These are phyloP conservation scores for Clavelina lepadiformis DNA, from an alignment of 23 tunicate genomes.

Conservation along the genomic window DNA sequence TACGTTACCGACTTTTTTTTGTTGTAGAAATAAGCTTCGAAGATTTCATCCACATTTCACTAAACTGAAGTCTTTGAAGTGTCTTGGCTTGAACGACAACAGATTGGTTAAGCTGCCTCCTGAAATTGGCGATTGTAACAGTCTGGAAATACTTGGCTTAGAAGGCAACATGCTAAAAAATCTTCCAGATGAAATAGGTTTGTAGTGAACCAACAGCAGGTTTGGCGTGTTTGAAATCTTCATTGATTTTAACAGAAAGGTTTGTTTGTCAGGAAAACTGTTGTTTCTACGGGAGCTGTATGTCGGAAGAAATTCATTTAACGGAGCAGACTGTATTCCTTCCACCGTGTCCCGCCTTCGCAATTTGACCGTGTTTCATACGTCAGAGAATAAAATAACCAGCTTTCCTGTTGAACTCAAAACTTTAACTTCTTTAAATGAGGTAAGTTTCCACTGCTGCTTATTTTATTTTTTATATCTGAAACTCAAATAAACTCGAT, in stretches of 20 bases:
- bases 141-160: conserved; percentile 45
- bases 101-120: conserved; percentile 20
- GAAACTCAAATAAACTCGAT: neutral
- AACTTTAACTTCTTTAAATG: conserved; percentile 24
- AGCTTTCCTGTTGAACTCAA: conserved; percentile 43
- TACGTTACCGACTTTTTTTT: neutral
- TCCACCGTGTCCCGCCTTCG: conserved; percentile 26
- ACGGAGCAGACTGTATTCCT: conserved; percentile 29
- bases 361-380: conserved; percentile 28
- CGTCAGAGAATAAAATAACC: conserved; percentile 19
- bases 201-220: neutral
- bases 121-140: conserved; percentile 24
- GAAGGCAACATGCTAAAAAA: conserved; percentile 32
- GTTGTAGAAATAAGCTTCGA: conserved; percentile 29
- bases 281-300: conserved; percentile 33
- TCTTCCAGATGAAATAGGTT: conserved; percentile 51
- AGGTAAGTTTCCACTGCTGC: conserved; percentile 6
- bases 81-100: conserved; percentile 47
- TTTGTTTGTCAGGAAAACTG: conserved; percentile 32
- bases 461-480: neutral
- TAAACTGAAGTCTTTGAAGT: conserved; percentile 22
- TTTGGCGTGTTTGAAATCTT: neutral
- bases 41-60: conserved; percentile 20
- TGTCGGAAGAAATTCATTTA: conserved; percentile 34
- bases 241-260: neutral